Conservation (phyloP, 2,888 invertebrate species). For the Agonopterix subpropinquella region DNA sequence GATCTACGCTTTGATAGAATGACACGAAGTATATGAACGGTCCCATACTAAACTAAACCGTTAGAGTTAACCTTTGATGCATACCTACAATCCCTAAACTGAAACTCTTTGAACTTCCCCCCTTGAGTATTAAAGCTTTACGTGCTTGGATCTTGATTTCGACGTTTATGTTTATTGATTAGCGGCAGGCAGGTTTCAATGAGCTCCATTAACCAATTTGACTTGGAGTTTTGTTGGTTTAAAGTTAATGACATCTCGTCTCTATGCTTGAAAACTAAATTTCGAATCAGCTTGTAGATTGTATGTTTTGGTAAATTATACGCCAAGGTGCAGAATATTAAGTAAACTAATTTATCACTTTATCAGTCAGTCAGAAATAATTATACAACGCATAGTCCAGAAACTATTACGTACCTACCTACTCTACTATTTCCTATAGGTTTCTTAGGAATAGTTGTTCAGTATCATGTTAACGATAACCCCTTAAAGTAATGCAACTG, state of each 20-base stretch:
- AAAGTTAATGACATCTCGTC: slow-evolving; percentile 48
- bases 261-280: slow-evolving; percentile 41
- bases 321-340: too few relatives aligned
- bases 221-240: slow-evolving; percentile 47
- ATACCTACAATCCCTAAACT: slow-evolving; percentile 28
- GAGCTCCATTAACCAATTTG: slow-evolving; percentile 69
- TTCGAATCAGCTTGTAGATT: slow-evolving; percentile 22
- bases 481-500: too few relatives aligned
- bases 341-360: too few relatives aligned
- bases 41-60: neutral
- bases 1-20: too few relatives aligned
- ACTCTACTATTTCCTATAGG: too few relatives aligned
- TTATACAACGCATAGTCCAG: too few relatives aligned
- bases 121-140: slow-evolving; percentile 48
- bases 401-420: too few relatives aligned
- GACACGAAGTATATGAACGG: too few relatives aligned
- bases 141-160: slow-evolving; percentile 51
- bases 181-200: slow-evolving; percentile 56
- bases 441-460: too few relatives aligned
- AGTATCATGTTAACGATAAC: too few relatives aligned
- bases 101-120: slow-evolving; percentile 63
- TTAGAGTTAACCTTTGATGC: slow-evolving; percentile 1
- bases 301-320: too few relatives aligned
- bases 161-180: slow-evolving; percentile 72
- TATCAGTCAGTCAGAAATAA: too few relatives aligned